A percentile compares a stretch with the other conserved stretches of the same genome.
Conservation (phyloP, 2,113 vertebrate species). For the Plecotus auritus region DNA sequence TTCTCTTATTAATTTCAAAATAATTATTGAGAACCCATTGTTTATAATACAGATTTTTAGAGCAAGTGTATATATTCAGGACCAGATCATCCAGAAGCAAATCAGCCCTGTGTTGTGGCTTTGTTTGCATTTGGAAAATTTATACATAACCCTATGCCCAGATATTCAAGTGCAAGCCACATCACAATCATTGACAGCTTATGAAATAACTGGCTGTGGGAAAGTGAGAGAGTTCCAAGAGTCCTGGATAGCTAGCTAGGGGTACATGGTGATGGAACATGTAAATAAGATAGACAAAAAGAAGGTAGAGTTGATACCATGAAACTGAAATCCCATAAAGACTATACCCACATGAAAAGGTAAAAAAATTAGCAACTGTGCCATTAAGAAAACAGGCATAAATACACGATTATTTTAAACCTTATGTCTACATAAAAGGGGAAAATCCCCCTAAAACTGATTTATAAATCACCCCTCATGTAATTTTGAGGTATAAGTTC, state of each 20-base stretch:
- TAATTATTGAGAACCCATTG: background rate
- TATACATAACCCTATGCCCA: background rate
- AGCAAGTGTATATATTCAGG: background rate
- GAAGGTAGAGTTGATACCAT: rapidly evolving
- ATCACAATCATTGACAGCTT: background rate
- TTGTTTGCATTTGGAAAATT: background rate
- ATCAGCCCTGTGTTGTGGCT: background rate
- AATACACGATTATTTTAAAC: background rate
- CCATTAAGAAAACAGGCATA: background rate
- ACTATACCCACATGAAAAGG: background rate
- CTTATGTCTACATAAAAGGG: background rate
- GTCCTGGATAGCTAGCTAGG: background rate
- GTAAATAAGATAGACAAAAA: background rate
- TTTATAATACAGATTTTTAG: background rate
- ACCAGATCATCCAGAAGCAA: background rate
- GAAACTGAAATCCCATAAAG: background rate
- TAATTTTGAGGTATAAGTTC: background rate
- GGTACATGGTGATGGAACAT: no score
- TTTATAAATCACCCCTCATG: background rate
- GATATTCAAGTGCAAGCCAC: background rate
- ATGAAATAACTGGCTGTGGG: background rate
- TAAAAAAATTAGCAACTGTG: background rate
- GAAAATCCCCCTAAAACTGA: background rate
- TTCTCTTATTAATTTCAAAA: background rate
- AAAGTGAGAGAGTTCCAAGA: background rate